Evolutionary conservation across 2,888 invertebrate species (phyloP), one percentile per base, ranked within the genome.

Genomic region (Coremacera marginata): DNA sequence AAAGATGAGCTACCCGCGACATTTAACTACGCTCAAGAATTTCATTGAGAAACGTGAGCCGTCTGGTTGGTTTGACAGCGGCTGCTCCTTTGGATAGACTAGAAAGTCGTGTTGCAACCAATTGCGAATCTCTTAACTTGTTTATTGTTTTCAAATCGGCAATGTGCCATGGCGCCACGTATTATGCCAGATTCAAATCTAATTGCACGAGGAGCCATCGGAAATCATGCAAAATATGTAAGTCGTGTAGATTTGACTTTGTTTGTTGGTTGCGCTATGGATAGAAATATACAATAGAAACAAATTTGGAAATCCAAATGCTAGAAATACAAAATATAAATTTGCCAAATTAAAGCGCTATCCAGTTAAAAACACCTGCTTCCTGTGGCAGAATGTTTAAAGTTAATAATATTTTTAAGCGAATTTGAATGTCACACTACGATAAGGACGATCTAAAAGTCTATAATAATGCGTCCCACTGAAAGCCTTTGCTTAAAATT

Each of bases 31-130:
- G 81, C 82, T 80, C 83, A 83, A 85, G 85, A 85, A 85, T 85
- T 85, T 85, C 84, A 85, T 85, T 85, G 82, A 85, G 84, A 85
- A 84, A 85, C 84, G 85, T 85, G 85, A 83, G 19, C 60, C 25
- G 25, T 65, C 34, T 55, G 22, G n/a, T 22, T 22, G 55, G 55
- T 22, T 19, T n/a, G 31, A 34, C 63, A 19, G 63, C 22, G 44
- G 7, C 37, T 67, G 67, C 11, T 60, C 27, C 60, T 60, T 67
- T 22, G 19, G 65, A n/a, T 44, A 34, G 67, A 67, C 37, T n/a
- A 37, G 52, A 70, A 70, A 70, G 55, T 67, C 67, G 67, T 67
- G 67, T 34, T 37, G 27, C 52, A 55, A 25, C 31, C 51, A 52
- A 70, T 52, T 70, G 70, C 34, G 60, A 75, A 65, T 67, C 60